Conservation (phyloP, 2,797 vertebrate species). For the Pyrocephalus nanus region DNA sequence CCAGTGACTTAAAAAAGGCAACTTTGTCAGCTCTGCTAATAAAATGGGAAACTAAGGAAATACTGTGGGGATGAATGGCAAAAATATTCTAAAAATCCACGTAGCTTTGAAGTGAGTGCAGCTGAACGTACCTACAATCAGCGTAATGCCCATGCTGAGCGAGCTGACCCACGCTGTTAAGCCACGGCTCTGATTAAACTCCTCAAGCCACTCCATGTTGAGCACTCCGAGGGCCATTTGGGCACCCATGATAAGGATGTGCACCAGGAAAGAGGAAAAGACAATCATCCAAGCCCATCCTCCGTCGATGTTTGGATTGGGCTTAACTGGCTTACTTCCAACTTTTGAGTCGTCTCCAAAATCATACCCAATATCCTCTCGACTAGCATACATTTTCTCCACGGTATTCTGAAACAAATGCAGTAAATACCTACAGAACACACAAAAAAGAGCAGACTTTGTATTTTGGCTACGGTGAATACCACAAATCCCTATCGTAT, state of each 20-base stretch:
- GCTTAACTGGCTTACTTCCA: conserved; percentile 62
- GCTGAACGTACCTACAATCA: conserved; percentile 79
- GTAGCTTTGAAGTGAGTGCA: background rate
- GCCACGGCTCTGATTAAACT: conserved; percentile 81
- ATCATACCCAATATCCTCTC: conserved; percentile 74
- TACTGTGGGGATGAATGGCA: background rate
- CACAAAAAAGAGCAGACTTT: background rate
- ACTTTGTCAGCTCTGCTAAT: background rate
- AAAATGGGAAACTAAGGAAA: background rate
- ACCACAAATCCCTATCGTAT: background rate
- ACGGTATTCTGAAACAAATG: conserved; percentile 60
- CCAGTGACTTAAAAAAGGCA: background rate
- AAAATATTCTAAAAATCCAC: background rate
- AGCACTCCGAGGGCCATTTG: conserved; percentile 84
- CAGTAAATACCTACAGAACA: conserved; percentile 2
- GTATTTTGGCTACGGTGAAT: background rate
- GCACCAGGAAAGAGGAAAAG: conserved; percentile 80
- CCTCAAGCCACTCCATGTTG: conserved; percentile 83
- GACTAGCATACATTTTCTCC: conserved; percentile 76
- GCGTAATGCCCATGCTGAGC: conserved; percentile 81
- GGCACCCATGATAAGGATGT: conserved; percentile 82
- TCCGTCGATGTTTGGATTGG: conserved; percentile 75
- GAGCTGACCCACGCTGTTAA: conserved; percentile 83
- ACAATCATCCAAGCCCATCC: conserved; percentile 85
- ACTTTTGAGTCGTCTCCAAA: conserved; percentile 73